Percentiles rank a stretch among this genome's conserved stretches.
Evolutionary conservation across 2,888 invertebrate species (phyloP).

Genomic region (Cerastis rubricosa): DNA sequence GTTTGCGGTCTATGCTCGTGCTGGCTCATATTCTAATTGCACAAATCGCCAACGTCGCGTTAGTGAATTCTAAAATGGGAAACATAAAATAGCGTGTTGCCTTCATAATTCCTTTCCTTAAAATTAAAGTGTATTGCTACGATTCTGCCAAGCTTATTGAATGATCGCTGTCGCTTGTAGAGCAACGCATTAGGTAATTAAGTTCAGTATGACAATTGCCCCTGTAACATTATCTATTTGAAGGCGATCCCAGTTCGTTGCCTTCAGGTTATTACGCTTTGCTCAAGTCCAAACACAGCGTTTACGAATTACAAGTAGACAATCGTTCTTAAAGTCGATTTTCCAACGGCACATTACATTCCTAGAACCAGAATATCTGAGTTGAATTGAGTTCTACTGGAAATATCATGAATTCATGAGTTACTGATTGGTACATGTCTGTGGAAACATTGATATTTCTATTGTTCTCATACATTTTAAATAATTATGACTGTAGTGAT

Average conservation of each 20-base stretch:
- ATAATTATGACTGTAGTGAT: not conserved
- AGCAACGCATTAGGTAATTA: slow-evolving; percentile 33
- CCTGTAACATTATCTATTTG: slow-evolving; percentile 40
- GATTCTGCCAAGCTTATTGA: not conserved
- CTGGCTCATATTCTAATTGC: slow-evolving; percentile 2
- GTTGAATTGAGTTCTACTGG: not conserved
- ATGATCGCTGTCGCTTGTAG: slow-evolving; percentile 2
- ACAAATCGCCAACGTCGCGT: not conserved
- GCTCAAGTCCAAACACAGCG: not conserved
- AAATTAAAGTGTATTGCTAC: not conserved
- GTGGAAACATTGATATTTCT: slow-evolving; percentile 25
- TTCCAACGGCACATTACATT: not conserved
- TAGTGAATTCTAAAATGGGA: not conserved
- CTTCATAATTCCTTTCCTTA: not conserved
- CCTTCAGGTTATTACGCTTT: slow-evolving; percentile 5
- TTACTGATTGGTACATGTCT: slow-evolving; percentile 21
- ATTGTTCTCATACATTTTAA: not conserved
- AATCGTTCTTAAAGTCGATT: not conserved
- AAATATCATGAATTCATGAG: slow-evolving; percentile 25
- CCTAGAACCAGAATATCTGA: slow-evolving; percentile 9
- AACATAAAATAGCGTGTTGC: not conserved
- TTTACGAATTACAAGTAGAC: slow-evolving; percentile 15
- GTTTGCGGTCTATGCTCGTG: not conserved
- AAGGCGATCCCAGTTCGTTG: slow-evolving; percentile 27
- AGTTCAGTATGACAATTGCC: slow-evolving; percentile 7